phyloP scores from a whole-genome alignment of 2,797 vertebrate genomes.

The Periparus ater region DNA sequence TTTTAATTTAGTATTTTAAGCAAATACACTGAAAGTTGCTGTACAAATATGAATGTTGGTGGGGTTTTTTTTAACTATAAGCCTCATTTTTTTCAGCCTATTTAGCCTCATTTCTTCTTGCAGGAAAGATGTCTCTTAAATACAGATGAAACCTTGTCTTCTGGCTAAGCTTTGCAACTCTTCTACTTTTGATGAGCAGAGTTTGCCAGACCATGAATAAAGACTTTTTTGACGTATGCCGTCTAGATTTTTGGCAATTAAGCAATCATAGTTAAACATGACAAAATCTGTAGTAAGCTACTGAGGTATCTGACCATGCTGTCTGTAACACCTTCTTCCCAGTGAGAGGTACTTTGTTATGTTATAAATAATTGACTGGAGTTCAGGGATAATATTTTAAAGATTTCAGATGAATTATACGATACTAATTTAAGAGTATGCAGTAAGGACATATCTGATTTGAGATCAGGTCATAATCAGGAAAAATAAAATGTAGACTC shows the following conservation, averaged over 20 bases:
- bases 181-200: background rate
- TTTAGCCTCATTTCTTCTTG: background rate
- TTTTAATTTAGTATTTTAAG: slow-evolving; percentile 45
- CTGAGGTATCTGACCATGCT: background rate
- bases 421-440: background rate
- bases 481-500: background rate
- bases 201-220: background rate
- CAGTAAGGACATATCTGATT: background rate
- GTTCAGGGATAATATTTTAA: background rate
- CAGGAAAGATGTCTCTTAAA: background rate
- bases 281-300: background rate
- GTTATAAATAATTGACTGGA: background rate
- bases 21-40: background rate
- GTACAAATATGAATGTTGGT: background rate
- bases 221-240: background rate
- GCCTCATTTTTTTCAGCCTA: background rate
- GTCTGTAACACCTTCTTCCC: background rate
- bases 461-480: background rate
- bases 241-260: background rate
- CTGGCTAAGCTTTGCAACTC: background rate
- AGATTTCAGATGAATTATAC: background rate
- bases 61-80: background rate
- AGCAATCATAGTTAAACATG: background rate
- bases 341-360: background rate
- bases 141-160: background rate